A percentile compares a stretch with the other conserved stretches of the same genome.
Conservation (phyloP, 2,797 vertebrate genomes). For the Rhabdophis nuchalis region DNA sequence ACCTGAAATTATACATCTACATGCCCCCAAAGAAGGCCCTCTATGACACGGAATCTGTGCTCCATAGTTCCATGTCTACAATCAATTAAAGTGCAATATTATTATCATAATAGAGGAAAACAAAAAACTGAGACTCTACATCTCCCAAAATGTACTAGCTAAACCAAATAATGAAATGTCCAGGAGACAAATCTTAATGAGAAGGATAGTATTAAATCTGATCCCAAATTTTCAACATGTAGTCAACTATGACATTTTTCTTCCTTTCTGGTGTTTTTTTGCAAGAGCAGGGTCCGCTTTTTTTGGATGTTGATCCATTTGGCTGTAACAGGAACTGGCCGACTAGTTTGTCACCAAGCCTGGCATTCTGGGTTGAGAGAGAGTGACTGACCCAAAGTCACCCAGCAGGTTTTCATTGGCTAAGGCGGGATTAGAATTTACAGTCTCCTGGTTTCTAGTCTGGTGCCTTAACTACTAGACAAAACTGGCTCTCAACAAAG, state of each 20-base stretch:
- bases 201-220: neutral
- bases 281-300: neutral
- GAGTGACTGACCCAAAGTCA: neutral
- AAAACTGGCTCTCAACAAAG: neutral
- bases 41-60: neutral
- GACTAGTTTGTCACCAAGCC: neutral
- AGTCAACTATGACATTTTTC: neutral
- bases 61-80: neutral
- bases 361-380: neutral
- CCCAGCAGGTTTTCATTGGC: neutral
- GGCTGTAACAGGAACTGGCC: neutral
- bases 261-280: neutral
- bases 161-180: neutral
- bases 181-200: neutral
- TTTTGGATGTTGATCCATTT: neutral
- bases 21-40: neutral
- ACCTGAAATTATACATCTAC: neutral
- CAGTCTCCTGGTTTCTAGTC: neutral
- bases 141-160: neutral
- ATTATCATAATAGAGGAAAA: neutral
- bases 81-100: neutral
- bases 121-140: neutral
- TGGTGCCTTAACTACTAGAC: neutral
- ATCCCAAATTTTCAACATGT: neutral
- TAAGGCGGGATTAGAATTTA: neutral